These are phyloP conservation scores for Axinella damicornis DNA, from an alignment of 37 sponge, comb jelly and placozoan genomes.

Conservation along the genomic window DNA sequence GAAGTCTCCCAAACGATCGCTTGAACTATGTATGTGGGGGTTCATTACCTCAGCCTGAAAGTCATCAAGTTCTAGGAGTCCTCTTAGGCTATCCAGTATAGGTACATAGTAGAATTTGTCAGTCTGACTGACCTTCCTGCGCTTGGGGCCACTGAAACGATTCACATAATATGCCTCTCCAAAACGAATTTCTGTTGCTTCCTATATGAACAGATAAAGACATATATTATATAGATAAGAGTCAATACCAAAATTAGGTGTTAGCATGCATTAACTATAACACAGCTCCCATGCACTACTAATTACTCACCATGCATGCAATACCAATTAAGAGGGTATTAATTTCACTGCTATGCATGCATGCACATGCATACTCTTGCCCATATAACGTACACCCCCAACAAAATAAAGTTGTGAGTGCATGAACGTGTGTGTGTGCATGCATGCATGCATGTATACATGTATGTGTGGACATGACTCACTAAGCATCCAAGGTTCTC, in stretches of 20 bases:
- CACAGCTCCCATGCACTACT: too few species aligned
- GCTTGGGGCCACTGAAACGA: conserved; percentile 32
- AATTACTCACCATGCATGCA: too few species aligned
- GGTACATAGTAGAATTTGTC: conserved; percentile 43
- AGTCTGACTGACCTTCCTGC: conserved; percentile 18
- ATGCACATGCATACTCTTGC: too few species aligned
- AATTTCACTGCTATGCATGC: too few species aligned
- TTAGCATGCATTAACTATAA: background rate
- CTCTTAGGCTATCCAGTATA: conserved; percentile 26
- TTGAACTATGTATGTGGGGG: background rate
- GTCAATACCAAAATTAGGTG: background rate
- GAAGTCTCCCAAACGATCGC: conserved; percentile 19
- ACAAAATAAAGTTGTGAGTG: too few species aligned
- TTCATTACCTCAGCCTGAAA: conserved; percentile 33
- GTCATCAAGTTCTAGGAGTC: conserved; percentile 10
- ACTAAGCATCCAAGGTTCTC: conserved; percentile 28
- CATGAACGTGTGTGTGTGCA: background rate
- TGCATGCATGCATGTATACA: too few species aligned
- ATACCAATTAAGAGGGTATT: too few species aligned
- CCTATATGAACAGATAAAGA: background rate
- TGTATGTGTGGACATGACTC: background rate
- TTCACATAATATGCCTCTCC: conserved; percentile 32
- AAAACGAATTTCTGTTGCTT: conserved; percentile 30
- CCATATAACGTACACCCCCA: too few species aligned
- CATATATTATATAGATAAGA: background rate